Base-by-base conservation (phyloP, 2,797 vertebrate genomes). In the Oryzias sinensis region DNA sequence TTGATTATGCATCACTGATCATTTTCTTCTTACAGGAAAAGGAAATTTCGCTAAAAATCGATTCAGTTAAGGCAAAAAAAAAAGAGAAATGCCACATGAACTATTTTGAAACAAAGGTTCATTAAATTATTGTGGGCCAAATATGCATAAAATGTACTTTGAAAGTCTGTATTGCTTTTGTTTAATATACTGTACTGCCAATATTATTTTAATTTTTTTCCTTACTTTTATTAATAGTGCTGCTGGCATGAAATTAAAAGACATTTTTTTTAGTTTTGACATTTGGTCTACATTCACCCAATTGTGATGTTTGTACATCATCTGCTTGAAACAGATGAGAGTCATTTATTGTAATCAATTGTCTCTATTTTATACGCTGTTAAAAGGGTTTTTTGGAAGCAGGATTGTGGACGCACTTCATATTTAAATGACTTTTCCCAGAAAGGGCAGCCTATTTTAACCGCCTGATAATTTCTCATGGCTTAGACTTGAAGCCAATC, bases 391-490 rank as follows among this genome's bases (percentile, higher is more conserved):
- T 49, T 46, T n/a, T 7, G 25, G 7, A 49, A 54, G 49, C 20
- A 16, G 40, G 15, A 24, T 49, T 25, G 9, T 6, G 18, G 22
- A 62, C 33, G 41, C 13, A 29, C 43, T 50, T 55, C 18, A 51
- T 51, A 47, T 52, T 47, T 57, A 48, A 25, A 66, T 25, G 3
- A 50, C 37, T 17, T 60, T 79, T 74, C 73, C 70, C 82, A 81
- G 74, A 84, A 83, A 80, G 80, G 77, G 59, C 56, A n/a, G 69
- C 75, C 77, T 83, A 70, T 87, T 88, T 70, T 49, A 41, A 68
- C 59, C 65, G 41, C 74, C 64, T 68, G 75, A 84, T 85, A 56
- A 82, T 77, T 88, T 85, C 78, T 85, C 86, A 77, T 66, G 76
- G 70, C 72, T 77, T 70, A 77, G 79, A 79, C 79, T 84, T 86